Conservation (phyloP, 2,797 vertebrate species). For the Myotis myotis region DNA sequence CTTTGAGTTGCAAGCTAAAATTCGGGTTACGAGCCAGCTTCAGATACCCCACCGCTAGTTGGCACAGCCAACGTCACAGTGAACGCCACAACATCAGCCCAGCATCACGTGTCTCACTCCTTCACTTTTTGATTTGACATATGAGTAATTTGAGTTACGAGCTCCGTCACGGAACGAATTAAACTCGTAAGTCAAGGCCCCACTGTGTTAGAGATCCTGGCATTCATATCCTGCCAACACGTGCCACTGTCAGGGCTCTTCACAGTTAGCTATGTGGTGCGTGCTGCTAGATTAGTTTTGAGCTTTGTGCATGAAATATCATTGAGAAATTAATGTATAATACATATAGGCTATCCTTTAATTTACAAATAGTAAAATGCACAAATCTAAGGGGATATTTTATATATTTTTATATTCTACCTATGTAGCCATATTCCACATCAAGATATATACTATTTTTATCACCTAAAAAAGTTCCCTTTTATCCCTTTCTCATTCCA, state of each 20-base stretch:
- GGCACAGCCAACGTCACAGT: no score
- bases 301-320: background rate
- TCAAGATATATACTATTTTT: background rate
- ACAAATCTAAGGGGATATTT: background rate
- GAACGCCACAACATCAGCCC: no score
- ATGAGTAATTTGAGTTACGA: no score
- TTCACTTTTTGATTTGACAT: no score
- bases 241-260: background rate
- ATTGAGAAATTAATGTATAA: background rate
- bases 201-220: background rate
- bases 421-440: background rate
- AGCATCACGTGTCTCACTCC: no score
- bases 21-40: no score
- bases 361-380: background rate
- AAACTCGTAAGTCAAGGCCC: no score
- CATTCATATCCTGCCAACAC: background rate
- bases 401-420: background rate
- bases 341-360: background rate
- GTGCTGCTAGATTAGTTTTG: background rate
- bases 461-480: background rate
- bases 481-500: background rate
- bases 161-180: no score
- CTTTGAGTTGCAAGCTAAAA: no score
- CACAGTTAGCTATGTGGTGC: background rate
- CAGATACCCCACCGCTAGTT: no score